Conservation (phyloP, 1,140 invertebrate genomes). For the Dendrolimus punctatus region DNA sequence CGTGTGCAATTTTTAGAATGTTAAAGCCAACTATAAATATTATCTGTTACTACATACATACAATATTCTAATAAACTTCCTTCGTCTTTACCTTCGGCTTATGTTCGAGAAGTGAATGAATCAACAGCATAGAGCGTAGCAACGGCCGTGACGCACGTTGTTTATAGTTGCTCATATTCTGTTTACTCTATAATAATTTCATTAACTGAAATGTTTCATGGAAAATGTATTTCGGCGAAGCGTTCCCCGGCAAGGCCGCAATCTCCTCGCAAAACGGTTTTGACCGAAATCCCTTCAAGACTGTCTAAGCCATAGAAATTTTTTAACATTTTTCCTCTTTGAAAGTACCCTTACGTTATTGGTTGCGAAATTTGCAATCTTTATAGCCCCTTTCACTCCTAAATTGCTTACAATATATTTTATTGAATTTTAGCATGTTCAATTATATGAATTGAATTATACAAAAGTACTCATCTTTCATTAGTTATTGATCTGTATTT, state of each 20-base stretch:
- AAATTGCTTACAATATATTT: too few species aligned
- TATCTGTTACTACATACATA: conserved; percentile 38
- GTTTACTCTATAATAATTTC: conserved; percentile 63
- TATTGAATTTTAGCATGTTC: too few species aligned
- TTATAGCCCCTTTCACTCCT: too few species aligned
- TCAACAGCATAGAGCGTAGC: conserved; percentile 42
- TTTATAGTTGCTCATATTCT: conserved; percentile 56
- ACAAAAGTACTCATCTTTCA: too few species aligned
- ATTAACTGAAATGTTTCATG: conserved; percentile 55
- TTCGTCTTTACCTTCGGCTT: conserved; percentile 48
- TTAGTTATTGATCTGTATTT: too few species aligned
- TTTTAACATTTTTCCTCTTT: too few species aligned
- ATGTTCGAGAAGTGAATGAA: conserved; percentile 41
- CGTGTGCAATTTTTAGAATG: conserved; percentile 51
- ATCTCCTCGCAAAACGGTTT: too few species aligned
- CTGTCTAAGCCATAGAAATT: not conserved
- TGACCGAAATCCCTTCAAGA: not conserved
- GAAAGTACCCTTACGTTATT: too few species aligned
- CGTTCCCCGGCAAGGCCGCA: too few species aligned
- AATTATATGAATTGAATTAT: too few species aligned
- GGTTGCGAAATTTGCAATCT: too few species aligned
- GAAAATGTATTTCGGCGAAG: conserved; percentile 11
- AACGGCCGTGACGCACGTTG: conserved; percentile 45
- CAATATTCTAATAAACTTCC: conserved; percentile 54
- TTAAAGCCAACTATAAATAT: conserved; percentile 59